phyloP scores from a whole-genome alignment of 1,140 invertebrate species.

The Zaprionus inermis region DNA sequence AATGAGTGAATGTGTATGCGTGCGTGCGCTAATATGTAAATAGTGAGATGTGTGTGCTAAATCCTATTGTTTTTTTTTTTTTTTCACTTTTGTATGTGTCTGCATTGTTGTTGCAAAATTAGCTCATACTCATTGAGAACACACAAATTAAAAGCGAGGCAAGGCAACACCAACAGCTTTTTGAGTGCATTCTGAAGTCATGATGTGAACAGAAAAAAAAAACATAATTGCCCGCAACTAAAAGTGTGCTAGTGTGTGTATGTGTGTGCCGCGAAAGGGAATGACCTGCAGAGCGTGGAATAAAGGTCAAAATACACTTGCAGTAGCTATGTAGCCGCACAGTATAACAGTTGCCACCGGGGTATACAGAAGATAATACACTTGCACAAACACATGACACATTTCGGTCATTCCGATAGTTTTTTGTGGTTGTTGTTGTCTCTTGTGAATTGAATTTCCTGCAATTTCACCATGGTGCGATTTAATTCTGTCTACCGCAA shows the following conservation, averaged over 20 bases:
- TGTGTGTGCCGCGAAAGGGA: conserved; percentile 57
- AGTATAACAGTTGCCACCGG: conserved; percentile 31
- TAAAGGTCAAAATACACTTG: conserved; percentile 74
- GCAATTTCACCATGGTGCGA: conserved; percentile 64
- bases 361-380: conserved; percentile 25
- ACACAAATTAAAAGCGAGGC: conserved; percentile 40
- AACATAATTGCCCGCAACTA: conserved; percentile 34
- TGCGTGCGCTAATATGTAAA: conserved; percentile 37
- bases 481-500: conserved; percentile 42
- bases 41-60: conserved; percentile 44
- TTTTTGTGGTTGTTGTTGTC: conserved; percentile 34
- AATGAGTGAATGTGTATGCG: conserved; percentile 23
- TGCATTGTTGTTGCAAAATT: conserved; percentile 40
- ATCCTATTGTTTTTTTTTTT: conserved; percentile 33
- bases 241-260: conserved; percentile 17
- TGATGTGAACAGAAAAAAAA: conserved; percentile 32
- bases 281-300: conserved; percentile 66
- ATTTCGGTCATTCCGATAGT: conserved; percentile 45
- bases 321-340: not conserved
- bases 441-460: conserved; percentile 78
- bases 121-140: conserved; percentile 44
- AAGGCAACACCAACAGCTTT: conserved; percentile 15
- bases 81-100: not conserved
- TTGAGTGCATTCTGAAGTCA: conserved; percentile 21
- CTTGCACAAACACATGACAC: conserved; percentile 6